Evolutionary conservation across 2,113 vertebrate species (phyloP).

Genomic region (Cephalopterus ornatus): DNA sequence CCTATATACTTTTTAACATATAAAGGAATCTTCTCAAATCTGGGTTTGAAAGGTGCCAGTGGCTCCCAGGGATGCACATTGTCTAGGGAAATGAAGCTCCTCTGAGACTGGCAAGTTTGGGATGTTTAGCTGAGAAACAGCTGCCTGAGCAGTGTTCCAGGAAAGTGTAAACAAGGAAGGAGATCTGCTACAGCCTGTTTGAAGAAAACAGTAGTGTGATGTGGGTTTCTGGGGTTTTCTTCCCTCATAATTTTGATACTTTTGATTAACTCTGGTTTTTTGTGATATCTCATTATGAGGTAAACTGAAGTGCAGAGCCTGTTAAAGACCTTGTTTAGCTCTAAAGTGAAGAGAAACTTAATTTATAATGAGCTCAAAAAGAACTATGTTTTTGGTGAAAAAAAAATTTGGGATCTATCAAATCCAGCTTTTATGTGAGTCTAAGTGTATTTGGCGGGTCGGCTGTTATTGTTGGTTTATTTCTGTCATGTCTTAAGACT

Average conservation of each 20-base stretch:
- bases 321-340: conserved; percentile 17
- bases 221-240: neutral
- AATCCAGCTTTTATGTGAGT: conserved; percentile 39
- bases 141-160: neutral
- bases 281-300: neutral
- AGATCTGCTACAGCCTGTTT: neutral
- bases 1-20: neutral
- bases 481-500: conserved; percentile 36
- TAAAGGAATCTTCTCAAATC: neutral
- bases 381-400: neutral
- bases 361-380: conserved; percentile 59
- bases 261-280: neutral
- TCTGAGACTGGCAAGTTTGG: neutral
- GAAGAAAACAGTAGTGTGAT: neutral
- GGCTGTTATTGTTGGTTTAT: conserved; percentile 41
- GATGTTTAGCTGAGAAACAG: neutral
- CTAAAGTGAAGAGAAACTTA: conserved; percentile 26
- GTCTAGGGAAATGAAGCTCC: neutral
- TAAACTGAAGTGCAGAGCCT: neutral
- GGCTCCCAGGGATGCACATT: neutral
- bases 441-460: conserved; percentile 47
- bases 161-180: neutral
- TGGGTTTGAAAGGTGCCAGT: neutral
- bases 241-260: neutral
- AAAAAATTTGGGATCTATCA: neutral